Conservation (phyloP, 1,140 invertebrate genomes). For the Brachionus asplanchnoidis region DNA sequence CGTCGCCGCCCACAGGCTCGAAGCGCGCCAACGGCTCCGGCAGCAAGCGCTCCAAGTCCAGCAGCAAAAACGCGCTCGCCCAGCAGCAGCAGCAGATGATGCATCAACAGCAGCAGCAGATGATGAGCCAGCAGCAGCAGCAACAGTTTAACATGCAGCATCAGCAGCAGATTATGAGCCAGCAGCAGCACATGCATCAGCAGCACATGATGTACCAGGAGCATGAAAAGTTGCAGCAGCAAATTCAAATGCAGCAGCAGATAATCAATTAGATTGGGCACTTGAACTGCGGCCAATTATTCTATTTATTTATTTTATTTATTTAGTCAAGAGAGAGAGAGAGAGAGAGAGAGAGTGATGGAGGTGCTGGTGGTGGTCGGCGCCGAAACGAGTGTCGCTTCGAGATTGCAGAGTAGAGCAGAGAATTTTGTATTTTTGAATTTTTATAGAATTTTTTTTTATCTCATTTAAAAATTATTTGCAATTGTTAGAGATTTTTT, state of each 20-base stretch:
- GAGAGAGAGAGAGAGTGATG: not conserved
- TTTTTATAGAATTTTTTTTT: not conserved
- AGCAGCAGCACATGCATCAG: not conserved
- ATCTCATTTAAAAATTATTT: not conserved
- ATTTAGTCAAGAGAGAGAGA: not conserved
- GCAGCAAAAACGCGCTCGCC: not conserved
- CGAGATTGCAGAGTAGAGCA: not conserved
- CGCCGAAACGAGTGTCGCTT: not conserved
- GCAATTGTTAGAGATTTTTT: conserved; percentile 2
- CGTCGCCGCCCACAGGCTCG: not conserved
- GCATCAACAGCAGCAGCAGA: conserved; percentile 14
- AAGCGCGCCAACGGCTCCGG: not conserved
- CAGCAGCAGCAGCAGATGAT: not conserved
- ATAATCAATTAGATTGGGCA: not conserved
- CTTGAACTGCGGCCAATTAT: not conserved
- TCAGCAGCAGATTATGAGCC: not conserved
- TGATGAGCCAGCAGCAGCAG: not conserved
- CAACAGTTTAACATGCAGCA: not conserved
- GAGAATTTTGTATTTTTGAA: not conserved
- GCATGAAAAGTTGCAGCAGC: not conserved
- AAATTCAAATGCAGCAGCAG: conserved; percentile 6
- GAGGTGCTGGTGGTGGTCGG: not conserved
- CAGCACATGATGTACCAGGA: not conserved
- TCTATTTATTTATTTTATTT: conserved; percentile 29
- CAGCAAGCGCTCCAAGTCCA: not conserved